Percentiles rank a stretch among this genome's conserved stretches.
phyloP scores from a whole-genome alignment of 2,888 invertebrate genomes.

The Heteropelma amictum region DNA sequence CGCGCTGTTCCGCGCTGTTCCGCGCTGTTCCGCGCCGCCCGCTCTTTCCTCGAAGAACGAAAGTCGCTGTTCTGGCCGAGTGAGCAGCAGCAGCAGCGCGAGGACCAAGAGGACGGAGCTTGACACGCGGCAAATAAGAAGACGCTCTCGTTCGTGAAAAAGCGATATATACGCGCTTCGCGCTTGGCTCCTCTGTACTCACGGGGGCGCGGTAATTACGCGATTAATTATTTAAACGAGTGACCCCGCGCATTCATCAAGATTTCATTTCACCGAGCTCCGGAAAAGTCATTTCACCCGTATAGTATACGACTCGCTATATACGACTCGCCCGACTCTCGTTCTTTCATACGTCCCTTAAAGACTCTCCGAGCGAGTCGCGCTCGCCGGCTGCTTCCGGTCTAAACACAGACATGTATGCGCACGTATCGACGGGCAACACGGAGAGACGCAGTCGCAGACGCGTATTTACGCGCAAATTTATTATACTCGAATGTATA shows the following conservation, averaged over 20 bases:
- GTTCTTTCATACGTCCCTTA: slow-evolving; percentile 11
- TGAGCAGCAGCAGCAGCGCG: too few relatives aligned
- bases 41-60: too few relatives aligned
- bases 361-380: slow-evolving; percentile 18
- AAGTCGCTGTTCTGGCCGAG: too few relatives aligned
- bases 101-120: slow-evolving; percentile 15
- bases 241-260: slow-evolving; percentile 70
- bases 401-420: not conserved
- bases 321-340: too few relatives aligned
- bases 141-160: slow-evolving; percentile 70
- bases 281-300: slow-evolving; percentile 33
- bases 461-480: not conserved
- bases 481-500: slow-evolving; percentile 24
- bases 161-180: slow-evolving; percentile 59
- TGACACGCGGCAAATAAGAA: too few relatives aligned
- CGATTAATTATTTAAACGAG: slow-evolving; percentile 75
- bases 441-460: too few relatives aligned
- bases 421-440: too few relatives aligned
- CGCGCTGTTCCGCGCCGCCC: too few relatives aligned
- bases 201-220: slow-evolving; percentile 70
- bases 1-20: too few relatives aligned
- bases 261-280: slow-evolving; percentile 58
- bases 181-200: too few relatives aligned
- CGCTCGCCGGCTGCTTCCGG: too few relatives aligned
- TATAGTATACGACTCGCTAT: not conserved